Conservation (phyloP, 2,113 vertebrate genomes). For the Ahaetulla prasina region DNA sequence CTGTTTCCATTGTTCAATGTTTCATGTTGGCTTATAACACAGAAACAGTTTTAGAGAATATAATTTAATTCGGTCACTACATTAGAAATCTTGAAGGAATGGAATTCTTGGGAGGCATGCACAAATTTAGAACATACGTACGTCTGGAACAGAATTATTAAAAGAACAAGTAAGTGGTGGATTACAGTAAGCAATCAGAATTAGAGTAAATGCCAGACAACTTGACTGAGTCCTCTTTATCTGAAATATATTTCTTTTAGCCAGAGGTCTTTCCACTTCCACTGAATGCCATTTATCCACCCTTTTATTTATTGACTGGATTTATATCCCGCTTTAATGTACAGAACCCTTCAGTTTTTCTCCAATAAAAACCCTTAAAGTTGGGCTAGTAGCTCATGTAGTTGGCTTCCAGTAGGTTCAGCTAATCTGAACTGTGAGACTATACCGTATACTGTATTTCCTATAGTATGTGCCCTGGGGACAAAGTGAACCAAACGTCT, state of each 20-base stretch:
- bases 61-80: background rate
- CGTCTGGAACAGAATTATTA: background rate
- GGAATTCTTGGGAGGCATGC: background rate
- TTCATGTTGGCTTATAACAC: background rate
- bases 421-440: background rate
- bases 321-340: background rate
- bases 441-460: background rate
- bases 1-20: background rate
- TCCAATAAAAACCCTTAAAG: background rate
- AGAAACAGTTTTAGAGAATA: background rate
- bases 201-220: background rate
- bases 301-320: background rate
- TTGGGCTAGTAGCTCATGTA: background rate
- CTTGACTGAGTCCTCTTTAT: background rate
- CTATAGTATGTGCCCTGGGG: background rate
- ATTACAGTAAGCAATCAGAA: background rate
- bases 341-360: background rate
- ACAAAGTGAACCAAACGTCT: background rate
- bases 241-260: background rate
- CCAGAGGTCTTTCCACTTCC: background rate
- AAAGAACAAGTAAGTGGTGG: background rate
- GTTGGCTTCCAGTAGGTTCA: background rate
- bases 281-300: background rate
- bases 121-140: background rate
- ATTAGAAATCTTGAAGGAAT: background rate